Conservation (phyloP, 2,113 vertebrate genomes). For the Blennius ocellaris region DNA sequence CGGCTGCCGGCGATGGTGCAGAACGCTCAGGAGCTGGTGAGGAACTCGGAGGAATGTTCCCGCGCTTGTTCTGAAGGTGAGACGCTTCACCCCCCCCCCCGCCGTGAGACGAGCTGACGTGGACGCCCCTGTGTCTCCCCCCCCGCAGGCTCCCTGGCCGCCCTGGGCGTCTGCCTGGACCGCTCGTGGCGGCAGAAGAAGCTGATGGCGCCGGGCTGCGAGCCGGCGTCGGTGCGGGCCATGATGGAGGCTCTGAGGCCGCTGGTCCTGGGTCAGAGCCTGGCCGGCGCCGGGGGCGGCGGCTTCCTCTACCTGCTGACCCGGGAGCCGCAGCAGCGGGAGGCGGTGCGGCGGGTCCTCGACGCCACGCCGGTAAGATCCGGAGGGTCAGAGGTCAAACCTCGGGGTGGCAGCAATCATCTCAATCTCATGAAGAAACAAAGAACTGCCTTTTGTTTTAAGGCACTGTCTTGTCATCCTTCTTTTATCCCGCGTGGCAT, state of each 20-base stretch:
- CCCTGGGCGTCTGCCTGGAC: slow-evolving; percentile 86
- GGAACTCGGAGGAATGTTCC: slow-evolving; percentile 87
- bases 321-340: slow-evolving; percentile 81
- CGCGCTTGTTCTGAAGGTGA: slow-evolving; percentile 86
- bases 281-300: slow-evolving; percentile 93
- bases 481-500: no score
- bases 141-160: slow-evolving; percentile 82
- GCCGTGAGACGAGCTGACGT: no score
- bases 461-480: no score
- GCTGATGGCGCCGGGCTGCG: slow-evolving; percentile 92
- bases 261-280: slow-evolving; percentile 88
- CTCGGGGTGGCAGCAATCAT: no score
- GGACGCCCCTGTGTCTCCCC: no score
- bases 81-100: slow-evolving; percentile 80
- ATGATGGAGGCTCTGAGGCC: slow-evolving; percentile 89
- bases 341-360: slow-evolving; percentile 81
- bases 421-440: no score
- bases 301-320: slow-evolving; percentile 94
- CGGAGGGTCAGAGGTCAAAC: not conserved
- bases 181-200: slow-evolving; percentile 95
- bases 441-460: no score
- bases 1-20: slow-evolving; percentile 86
- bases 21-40: slow-evolving; percentile 85
- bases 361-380: slow-evolving; percentile 78
- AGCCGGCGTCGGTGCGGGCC: slow-evolving; percentile 85